phyloP scores from a whole-genome alignment of 1,140 invertebrate species.

The Acromyrmex heyeri region DNA sequence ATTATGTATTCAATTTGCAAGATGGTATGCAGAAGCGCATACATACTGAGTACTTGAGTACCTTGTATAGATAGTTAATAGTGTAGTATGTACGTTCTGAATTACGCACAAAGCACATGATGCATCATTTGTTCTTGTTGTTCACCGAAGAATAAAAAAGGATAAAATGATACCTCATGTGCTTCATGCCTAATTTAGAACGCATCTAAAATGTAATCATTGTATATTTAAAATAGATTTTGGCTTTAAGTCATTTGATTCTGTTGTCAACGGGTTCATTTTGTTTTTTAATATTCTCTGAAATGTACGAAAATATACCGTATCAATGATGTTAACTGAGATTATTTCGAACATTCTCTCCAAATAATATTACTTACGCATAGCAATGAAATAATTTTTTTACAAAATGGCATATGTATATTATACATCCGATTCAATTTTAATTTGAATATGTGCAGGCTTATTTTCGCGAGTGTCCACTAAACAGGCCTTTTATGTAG shows the following conservation, averaged over 20 bases:
- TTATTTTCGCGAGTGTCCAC: conserved; percentile 70
- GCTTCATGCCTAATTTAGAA: too few relatives aligned
- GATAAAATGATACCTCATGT: too few relatives aligned
- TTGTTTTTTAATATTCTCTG: conserved; percentile 33
- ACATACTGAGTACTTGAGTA: conserved; percentile 53
- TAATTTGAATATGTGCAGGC: conserved; percentile 70
- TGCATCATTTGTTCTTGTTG: too few relatives aligned
- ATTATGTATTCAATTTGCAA: conserved; percentile 30
- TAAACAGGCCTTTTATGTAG: conserved; percentile 75
- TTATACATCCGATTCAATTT: conserved; percentile 21
- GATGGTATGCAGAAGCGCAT: conserved; percentile 11
- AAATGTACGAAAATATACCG: conserved; percentile 29
- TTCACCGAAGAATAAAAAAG: too few relatives aligned
- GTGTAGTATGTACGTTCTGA: too few relatives aligned
- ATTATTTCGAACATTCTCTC: conserved; percentile 38
- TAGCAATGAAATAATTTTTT: conserved; percentile 7
- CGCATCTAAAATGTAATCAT: conserved; percentile 62
- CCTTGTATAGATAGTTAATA: conserved; percentile 62
- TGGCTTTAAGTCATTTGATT: conserved; percentile 39
- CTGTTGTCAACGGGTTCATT: conserved; percentile 21
- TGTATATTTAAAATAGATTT: conserved; percentile 67
- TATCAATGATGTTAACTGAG: conserved; percentile 19
- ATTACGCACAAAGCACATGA: too few relatives aligned
- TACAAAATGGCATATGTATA: not conserved
- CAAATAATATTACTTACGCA: conserved; percentile 7